Base-by-base conservation (phyloP, 2,797 vertebrate genomes). In the Anguilla marmorata region DNA sequence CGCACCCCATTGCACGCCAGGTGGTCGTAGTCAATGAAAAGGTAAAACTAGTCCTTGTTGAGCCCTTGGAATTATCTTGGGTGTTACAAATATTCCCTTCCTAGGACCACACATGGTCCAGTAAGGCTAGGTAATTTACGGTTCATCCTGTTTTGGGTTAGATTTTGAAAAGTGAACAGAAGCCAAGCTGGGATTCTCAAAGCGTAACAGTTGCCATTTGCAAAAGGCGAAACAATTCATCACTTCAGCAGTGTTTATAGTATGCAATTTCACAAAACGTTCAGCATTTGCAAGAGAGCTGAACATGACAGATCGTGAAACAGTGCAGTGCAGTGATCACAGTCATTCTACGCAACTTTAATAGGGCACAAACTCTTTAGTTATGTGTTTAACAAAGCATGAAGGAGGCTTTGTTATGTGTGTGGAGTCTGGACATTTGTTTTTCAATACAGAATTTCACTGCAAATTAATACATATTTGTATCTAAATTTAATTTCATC, bases 71-170 rank as follows among this genome's bases (percentile, higher is more conserved):
- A 85, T 74, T 74, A 58, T 56, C 48, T 41, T 84, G 87, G 63
- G 63, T n/a, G 84, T 88, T 85, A 63, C 66, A 85, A 88, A 88
- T 54, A 85, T 9, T 69, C 60, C 82, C 24, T 52, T 80, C 69
- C 72, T 37, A 58, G 56, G 87, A 88, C 87, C 87, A 88, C 87
- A 88, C 72, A 63, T 80, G 87, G 16, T 52, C 14, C 33, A 4
- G 69, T 85, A 9, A 85, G 54, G 83, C 84, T 76, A 14, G 37
- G 54, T 86, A 60, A 76, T 88, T 80, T 85, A 85, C 69, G 72
- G 21, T 76, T 79, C 37, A 21, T 66, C 58, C 52, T 85, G 79
- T 88, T 88, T 84, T 85, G 27, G 66, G 87, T 27, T 12, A 14
- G 60, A 85, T 84, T 41, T 14, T 88, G 87, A 72, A 74, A 74